Evolutionary conservation across 2,113 vertebrate species (phyloP).

Genomic region (Hemicordylus capensis): DNA sequence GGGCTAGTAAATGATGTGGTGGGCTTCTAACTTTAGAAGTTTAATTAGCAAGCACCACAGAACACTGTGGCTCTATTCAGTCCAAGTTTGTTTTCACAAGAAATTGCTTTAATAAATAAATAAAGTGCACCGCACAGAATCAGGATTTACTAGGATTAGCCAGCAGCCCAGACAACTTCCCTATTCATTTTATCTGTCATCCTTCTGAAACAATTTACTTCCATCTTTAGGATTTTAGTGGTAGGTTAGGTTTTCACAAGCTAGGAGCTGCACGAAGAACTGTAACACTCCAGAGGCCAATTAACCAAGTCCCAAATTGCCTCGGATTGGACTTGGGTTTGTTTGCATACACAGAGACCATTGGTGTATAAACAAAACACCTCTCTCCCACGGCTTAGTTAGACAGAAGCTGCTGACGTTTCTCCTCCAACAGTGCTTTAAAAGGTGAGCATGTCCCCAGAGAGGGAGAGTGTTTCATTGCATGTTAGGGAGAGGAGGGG

Average conservation of each 20-base stretch:
- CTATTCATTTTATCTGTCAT: slow-evolving; percentile 1
- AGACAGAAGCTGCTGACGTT: slow-evolving; percentile 34
- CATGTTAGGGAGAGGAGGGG: neutral
- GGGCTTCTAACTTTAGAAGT: too few relatives aligned
- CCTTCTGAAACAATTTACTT: slow-evolving; percentile 11
- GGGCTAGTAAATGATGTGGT: too few relatives aligned
- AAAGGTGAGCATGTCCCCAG: slow-evolving; percentile 25
- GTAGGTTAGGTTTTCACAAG: slow-evolving; percentile 1
- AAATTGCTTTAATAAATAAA: neutral
- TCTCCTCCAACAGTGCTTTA: slow-evolving; percentile 24
- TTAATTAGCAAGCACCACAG: neutral
- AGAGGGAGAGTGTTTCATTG: slow-evolving; percentile 15
- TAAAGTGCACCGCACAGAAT: neutral
- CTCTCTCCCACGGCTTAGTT: slow-evolving; percentile 25
- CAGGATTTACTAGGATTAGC: slow-evolving; percentile 42
- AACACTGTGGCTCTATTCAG: neutral
- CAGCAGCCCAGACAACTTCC: neutral
- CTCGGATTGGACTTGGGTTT: slow-evolving; percentile 26
- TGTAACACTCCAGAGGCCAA: slow-evolving; percentile 27
- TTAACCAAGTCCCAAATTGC: slow-evolving; percentile 29
- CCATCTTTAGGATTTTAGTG: neutral
- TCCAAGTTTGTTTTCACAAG: slow-evolving; percentile 15
- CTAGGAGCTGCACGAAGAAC: neutral
- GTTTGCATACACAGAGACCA: neutral
- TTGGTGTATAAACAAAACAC: neutral